phyloP scores from a whole-genome alignment of 2,888 invertebrate species.

The Dicycla oo region DNA sequence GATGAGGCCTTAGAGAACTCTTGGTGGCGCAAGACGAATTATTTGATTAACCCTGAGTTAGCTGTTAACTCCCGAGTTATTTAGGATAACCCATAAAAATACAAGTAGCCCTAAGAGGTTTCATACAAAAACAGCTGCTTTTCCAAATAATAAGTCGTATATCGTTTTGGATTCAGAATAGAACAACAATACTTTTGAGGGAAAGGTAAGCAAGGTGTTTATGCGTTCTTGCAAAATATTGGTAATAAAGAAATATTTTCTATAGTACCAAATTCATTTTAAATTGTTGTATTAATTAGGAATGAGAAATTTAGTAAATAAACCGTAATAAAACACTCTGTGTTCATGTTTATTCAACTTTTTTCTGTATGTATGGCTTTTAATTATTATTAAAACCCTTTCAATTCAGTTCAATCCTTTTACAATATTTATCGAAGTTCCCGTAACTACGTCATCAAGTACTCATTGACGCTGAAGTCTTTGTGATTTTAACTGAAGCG shows the following conservation, averaged over 20 bases:
- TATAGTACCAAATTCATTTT: background rate
- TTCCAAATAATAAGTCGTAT: background rate
- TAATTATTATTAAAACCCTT: background rate
- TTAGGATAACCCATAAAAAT: no score
- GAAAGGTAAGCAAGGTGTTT: background rate
- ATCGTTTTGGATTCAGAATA: background rate
- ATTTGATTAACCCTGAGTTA: no score
- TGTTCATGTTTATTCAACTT: background rate
- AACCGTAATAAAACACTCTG: background rate
- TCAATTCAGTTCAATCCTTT: background rate
- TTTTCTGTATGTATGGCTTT: background rate
- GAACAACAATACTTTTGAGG: background rate
- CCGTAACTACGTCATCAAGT: background rate
- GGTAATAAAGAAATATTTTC: background rate
- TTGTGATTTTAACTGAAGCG: constrained; percentile 6
- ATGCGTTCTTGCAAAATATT: background rate
- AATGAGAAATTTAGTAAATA: background rate
- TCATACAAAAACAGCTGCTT: background rate
- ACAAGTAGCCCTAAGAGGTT: no score
- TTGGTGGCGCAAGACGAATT: no score
- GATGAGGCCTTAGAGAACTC: no score
- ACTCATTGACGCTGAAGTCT: background rate
- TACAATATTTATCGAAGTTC: background rate
- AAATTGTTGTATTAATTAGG: background rate
- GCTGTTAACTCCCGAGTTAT: no score